phyloP scores from a whole-genome alignment of 2,113 vertebrate genomes.

The Dryoscopus gambensis region DNA sequence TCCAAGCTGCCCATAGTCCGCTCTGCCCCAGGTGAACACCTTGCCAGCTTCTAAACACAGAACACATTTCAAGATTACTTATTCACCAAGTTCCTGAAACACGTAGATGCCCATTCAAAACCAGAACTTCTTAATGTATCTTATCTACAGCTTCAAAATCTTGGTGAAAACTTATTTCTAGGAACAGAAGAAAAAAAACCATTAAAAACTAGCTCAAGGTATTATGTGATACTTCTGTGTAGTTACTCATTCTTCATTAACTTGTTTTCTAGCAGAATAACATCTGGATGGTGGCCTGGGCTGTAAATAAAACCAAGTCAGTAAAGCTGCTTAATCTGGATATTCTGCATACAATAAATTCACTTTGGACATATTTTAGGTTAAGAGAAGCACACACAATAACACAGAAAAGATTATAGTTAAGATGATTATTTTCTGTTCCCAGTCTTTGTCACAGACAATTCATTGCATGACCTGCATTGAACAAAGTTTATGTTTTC shows the following conservation, averaged over 20 bases:
- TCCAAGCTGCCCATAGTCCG: conserved; percentile 88
- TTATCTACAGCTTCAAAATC: not conserved
- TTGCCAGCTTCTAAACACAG: conserved; percentile 81
- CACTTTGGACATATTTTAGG: not conserved
- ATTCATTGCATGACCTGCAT: conserved; percentile 4
- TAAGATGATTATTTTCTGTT: conserved; percentile 6
- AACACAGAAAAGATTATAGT: not conserved
- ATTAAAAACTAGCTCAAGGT: not conserved
- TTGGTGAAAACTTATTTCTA: not conserved
- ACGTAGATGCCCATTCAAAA: not conserved
- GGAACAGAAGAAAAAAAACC: not conserved
- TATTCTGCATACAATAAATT: conserved; percentile 9
- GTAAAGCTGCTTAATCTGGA: conserved; percentile 49
- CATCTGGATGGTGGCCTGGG: not conserved
- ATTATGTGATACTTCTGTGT: not conserved
- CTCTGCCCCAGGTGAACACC: conserved; percentile 91
- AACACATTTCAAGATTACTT: not conserved
- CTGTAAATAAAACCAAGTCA: conserved; percentile 47
- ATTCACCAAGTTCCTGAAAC: not conserved
- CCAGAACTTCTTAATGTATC: not conserved
- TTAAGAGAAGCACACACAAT: conserved; percentile 23
- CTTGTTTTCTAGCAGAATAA: conserved; percentile 54
- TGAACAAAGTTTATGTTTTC: conserved; percentile 28
- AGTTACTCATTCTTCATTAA: not conserved
- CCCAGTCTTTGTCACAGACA: conserved; percentile 17